Evolutionary conservation across 2,113 vertebrate species (phyloP).

Genomic region (Sceloporus undulatus): DNA sequence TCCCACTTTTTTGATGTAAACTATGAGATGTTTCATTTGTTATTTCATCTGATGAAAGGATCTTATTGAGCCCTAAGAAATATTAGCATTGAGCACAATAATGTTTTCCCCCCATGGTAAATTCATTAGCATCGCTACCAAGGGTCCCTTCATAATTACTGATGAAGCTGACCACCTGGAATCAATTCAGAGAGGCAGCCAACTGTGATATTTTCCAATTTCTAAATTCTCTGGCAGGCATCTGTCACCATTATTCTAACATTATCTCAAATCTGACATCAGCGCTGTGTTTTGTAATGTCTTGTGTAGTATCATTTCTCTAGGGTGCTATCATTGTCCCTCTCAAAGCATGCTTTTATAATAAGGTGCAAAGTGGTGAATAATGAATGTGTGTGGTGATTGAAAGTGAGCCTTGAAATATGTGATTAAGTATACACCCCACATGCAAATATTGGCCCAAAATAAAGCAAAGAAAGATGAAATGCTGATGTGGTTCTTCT

Average conservation of each 20-base stretch:
- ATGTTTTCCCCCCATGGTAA: constrained; percentile 49
- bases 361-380: rapidly evolving
- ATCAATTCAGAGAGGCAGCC: constrained; percentile 71
- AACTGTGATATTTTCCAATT: constrained; percentile 69
- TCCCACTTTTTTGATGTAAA: constrained; percentile 44
- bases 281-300: constrained; percentile 39
- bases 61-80: constrained; percentile 44
- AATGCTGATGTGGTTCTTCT: not conserved
- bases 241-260: constrained; percentile 65
- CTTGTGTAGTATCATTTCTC: constrained; percentile 50
- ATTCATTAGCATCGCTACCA: constrained; percentile 64
- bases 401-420: constrained; percentile 29
- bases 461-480: not conserved
- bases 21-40: constrained; percentile 30
- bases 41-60: constrained; percentile 60
- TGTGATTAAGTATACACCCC: not conserved
- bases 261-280: constrained; percentile 54
- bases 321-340: constrained; percentile 34
- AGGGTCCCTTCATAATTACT: constrained; percentile 70
- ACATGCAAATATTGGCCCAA: constrained; percentile 7
- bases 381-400: constrained; percentile 6
- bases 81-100: constrained; percentile 65
- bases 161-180: constrained; percentile 74
- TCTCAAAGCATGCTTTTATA: constrained; percentile 23
- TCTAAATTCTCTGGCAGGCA: constrained; percentile 63